Percentiles rank a stretch among this genome's conserved stretches.
These are phyloP conservation scores for Urocyon cinereoargenteus DNA, from an alignment of 2,797 vertebrate species.

Conservation along the genomic window DNA sequence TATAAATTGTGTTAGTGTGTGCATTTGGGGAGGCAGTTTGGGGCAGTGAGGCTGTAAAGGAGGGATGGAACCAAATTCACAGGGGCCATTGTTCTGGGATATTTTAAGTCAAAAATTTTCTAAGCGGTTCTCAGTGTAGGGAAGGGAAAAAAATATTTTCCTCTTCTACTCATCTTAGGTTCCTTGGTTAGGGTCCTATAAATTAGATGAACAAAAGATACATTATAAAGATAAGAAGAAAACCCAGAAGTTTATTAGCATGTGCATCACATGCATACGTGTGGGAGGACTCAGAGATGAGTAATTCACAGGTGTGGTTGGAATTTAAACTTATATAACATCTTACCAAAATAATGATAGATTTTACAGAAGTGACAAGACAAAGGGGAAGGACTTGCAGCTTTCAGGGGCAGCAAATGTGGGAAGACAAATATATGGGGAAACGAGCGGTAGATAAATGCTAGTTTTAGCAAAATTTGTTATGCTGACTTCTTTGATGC, in stretches of 20 bases:
- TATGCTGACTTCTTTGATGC: background rate
- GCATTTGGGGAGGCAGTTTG: background rate
- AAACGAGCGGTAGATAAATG: background rate
- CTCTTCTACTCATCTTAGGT: background rate
- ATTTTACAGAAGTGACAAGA: background rate
- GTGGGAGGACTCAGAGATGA: background rate
- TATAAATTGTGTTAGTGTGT: background rate
- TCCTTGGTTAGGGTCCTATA: background rate
- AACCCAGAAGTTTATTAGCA: background rate
- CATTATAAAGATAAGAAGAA: background rate
- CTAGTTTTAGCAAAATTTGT: background rate
- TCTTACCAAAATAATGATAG: background rate
- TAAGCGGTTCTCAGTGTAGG: background rate
- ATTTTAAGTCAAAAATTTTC: constrained; percentile 8
- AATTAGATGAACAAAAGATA: background rate
- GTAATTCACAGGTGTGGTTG: background rate
- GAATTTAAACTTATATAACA: background rate
- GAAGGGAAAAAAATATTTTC: background rate
- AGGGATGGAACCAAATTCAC: background rate
- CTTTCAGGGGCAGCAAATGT: background rate
- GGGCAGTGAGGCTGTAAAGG: background rate
- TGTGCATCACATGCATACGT: background rate
- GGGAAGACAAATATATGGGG: background rate
- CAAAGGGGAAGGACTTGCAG: background rate
- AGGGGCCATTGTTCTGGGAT: background rate